phyloP scores from a whole-genome alignment of 2,888 invertebrate genomes.

The Leptinotarsa rubiginosa region DNA sequence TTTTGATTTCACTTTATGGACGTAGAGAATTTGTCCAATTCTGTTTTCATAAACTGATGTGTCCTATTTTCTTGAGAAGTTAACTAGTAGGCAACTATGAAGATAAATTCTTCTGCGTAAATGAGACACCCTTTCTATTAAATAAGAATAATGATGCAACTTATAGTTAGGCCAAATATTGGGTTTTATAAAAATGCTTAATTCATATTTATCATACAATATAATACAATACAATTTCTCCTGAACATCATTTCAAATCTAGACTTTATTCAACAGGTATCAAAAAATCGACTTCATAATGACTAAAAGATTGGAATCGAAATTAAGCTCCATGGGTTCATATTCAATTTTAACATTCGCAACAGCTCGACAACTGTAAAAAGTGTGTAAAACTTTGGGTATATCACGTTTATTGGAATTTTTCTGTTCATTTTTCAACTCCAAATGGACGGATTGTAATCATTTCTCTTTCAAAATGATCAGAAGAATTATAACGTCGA shows the following conservation, averaged over 20 bases:
- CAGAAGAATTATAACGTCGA: no score
- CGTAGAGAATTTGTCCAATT: no score
- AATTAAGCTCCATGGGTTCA: no score
- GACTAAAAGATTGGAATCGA: no score
- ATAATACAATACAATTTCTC: constrained; percentile 2
- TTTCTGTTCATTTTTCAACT: not conserved
- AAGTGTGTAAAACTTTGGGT: no score
- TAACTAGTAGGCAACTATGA: not conserved
- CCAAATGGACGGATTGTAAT: not conserved
- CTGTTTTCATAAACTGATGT: no score
- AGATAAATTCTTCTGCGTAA: no score
- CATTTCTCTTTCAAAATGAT: not conserved
- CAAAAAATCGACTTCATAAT: not conserved
- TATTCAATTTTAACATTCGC: no score
- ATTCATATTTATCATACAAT: constrained; percentile 7
- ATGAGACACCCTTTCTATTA: not conserved
- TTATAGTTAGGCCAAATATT: constrained; percentile 2
- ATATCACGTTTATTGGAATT: no score
- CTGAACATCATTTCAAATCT: constrained; percentile 6
- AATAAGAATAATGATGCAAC: not conserved
- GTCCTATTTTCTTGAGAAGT: not conserved
- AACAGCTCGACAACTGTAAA: no score
- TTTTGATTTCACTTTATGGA: no score
- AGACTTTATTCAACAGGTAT: not conserved
- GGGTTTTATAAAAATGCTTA: not conserved